A percentile compares a stretch with the other conserved stretches of the same genome.
Conservation (phyloP, 2,888 invertebrate species). For the Tridacna gigas region DNA sequence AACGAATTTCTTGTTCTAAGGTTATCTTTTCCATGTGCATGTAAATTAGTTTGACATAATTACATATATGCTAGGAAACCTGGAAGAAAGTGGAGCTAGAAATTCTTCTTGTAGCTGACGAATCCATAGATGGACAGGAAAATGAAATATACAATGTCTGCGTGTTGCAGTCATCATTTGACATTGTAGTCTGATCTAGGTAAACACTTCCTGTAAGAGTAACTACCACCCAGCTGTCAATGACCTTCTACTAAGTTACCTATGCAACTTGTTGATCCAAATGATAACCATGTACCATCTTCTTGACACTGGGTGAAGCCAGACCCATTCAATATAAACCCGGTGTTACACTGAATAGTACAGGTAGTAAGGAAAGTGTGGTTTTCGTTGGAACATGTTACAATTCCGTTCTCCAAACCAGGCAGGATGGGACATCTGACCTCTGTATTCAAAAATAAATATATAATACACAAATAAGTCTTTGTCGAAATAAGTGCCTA, state of each 20-base stretch:
- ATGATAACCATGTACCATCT: slow-evolving; percentile 28
- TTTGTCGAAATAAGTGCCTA: too few relatives aligned
- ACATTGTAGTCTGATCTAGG: neutral
- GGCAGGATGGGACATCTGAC: neutral
- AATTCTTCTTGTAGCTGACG: too few relatives aligned
- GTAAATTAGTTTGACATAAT: too few relatives aligned
- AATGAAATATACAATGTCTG: neutral
- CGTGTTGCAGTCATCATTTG: neutral
- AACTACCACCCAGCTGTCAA: neutral
- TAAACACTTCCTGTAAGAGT: too few relatives aligned
- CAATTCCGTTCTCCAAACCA: slow-evolving; percentile 1
- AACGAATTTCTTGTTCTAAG: too few relatives aligned
- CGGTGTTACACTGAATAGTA: neutral
- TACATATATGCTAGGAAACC: too few relatives aligned
- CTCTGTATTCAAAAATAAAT: too few relatives aligned
- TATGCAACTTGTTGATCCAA: neutral
- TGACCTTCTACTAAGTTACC: slow-evolving; percentile 18
- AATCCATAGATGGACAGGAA: too few relatives aligned
- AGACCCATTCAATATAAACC: slow-evolving; percentile 2
- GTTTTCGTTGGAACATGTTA: slow-evolving; percentile 4
- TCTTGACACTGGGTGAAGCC: slow-evolving; percentile 22
- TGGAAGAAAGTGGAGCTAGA: too few relatives aligned
- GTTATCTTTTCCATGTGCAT: too few relatives aligned
- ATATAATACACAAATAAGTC: too few relatives aligned
- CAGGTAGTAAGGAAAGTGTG: slow-evolving; percentile 7